Base-by-base conservation (phyloP, 2,797 vertebrate genomes). In the Cottoperca gobio region DNA sequence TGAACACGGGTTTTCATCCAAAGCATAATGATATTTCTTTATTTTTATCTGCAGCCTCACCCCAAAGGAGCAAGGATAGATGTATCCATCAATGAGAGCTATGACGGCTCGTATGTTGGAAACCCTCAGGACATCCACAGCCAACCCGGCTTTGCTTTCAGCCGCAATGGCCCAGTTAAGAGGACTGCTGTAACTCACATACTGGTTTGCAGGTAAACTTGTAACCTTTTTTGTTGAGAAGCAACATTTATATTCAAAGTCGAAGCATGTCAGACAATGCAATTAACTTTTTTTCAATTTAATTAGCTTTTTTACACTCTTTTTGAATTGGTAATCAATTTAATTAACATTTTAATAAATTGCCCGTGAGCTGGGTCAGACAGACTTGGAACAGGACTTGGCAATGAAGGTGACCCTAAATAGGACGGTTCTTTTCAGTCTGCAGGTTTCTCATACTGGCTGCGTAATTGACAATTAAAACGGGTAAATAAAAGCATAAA, bases 111-210 rank as follows among this genome's bases (percentile, higher is more conserved):
- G 7, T 99, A 99, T 17, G 98, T 98, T 17, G 98, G 98, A 50
- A 99, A 99, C 89, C 98, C 98, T 77, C 98, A 99, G 95, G 98
- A 99, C 91, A 99, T 99, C 90, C 98, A 99, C 94, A 98, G 97
- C 54, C 98, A 99, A 46, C 98, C 98, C 0, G 98, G 98, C 48
- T 99, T 99, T 67, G 98, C 98, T 87, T 99, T 99, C 93, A 99
- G 98, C 90, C 96, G 98, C 75, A 99, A 99, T 0, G 98, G 98
- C 21, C 98, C 98, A 0, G 98, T 99, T 67, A 99, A 99, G 76
- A 96, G 98, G 89, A 99, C 98, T 0, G 95, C 97, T 0, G 98
- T 99, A 68, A 99, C 98, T 57, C 98, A 99, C 79, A 95, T 99
- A 70, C 95, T 99, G 77, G 98, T 99, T 11, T 99, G 97, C 95